Percentiles rank a stretch among this genome's conserved stretches.
phyloP scores from a whole-genome alignment of 2,888 invertebrate species.

The Temnothorax rugatulus region DNA sequence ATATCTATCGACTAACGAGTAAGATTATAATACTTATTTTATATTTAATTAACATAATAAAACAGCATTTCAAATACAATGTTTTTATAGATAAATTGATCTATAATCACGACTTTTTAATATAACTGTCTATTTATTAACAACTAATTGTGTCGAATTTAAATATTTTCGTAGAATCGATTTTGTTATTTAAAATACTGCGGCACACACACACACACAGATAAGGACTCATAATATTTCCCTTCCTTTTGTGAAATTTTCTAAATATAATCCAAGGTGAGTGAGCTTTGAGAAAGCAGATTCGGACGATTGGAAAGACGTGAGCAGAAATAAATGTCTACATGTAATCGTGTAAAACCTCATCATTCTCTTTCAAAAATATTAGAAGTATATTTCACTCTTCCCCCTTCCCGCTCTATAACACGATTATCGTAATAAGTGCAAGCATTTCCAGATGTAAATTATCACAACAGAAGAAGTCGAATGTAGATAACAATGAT shows the following conservation, averaged over 20 bases:
- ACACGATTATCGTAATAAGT: neutral
- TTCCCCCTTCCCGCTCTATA: neutral
- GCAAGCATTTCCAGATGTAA: neutral
- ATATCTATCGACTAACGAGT: neutral
- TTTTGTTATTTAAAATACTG: neutral
- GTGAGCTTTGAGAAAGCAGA: neutral
- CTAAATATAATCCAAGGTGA: neutral
- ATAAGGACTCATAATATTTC: neutral
- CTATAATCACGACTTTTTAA: neutral
- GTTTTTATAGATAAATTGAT: slow-evolving; percentile 1
- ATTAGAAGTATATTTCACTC: neutral
- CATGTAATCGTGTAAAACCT: neutral
- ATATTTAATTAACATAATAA: neutral
- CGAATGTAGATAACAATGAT: neutral
- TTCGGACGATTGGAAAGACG: neutral
- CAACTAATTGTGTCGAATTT: neutral
- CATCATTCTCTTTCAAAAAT: neutral
- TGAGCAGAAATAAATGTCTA: slow-evolving; percentile 22
- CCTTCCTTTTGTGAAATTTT: neutral
- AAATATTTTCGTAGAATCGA: neutral
- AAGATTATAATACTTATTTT: neutral
- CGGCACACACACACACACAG: no score
- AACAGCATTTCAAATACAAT: neutral
- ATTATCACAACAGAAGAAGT: neutral
- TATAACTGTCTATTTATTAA: neutral